phyloP scores from a whole-genome alignment of 2,113 vertebrate genomes.

The Chrysochloris asiatica region DNA sequence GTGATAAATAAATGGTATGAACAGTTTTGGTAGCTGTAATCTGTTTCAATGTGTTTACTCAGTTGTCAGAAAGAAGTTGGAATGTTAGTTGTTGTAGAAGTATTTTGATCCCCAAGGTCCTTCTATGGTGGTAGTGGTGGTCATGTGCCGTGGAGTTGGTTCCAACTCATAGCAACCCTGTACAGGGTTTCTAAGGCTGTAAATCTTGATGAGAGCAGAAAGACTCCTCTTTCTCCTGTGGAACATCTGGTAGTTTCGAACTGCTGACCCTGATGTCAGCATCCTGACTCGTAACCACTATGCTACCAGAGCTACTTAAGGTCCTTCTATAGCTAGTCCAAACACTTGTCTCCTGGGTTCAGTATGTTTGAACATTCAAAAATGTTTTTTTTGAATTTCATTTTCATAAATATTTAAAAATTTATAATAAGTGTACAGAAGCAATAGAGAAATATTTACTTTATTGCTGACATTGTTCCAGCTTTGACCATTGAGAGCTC shows the following conservation, averaged over 20 bases:
- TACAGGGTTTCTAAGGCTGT: too few species aligned
- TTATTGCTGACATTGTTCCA: not conserved
- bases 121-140: too few species aligned
- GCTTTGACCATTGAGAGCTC: not conserved
- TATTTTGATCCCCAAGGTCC: not conserved
- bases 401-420: not conserved
- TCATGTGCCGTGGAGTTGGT: too few species aligned
- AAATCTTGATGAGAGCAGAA: too few species aligned
- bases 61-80: not conserved
- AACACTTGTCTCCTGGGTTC: not conserved
- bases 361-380: not conserved
- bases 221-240: too few species aligned
- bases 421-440: not conserved
- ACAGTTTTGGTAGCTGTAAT: not conserved
- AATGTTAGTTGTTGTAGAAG: too few species aligned
- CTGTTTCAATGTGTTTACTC: not conserved
- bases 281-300: too few species aligned
- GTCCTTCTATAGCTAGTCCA: too few species aligned
- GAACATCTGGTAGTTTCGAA: too few species aligned
- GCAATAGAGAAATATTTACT: not conserved
- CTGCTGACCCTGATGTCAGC: too few species aligned
- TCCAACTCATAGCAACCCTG: too few species aligned
- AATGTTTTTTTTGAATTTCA: not conserved
- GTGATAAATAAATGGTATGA: not conserved
- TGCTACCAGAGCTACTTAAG: too few species aligned